A percentile compares a stretch with the other conserved stretches of the same genome.
Conservation (phyloP, 2,888 invertebrate genomes). For the Hypomecis atomaria region DNA sequence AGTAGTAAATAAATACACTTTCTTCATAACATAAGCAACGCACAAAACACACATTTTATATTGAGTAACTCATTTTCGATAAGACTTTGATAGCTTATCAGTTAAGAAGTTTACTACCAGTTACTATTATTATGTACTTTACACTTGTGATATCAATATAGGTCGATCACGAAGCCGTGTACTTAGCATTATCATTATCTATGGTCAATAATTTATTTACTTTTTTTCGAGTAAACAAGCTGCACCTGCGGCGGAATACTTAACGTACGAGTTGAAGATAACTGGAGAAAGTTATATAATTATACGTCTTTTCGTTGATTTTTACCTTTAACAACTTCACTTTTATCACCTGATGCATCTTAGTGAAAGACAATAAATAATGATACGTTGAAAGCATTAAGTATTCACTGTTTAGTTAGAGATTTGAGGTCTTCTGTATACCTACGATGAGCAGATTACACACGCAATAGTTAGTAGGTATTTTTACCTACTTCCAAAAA, state of each 20-base stretch:
- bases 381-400: too few species aligned
- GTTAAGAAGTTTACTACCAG: constrained; percentile 61
- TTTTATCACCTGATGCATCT: too few species aligned
- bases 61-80: constrained; percentile 46
- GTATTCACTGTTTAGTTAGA: too few species aligned
- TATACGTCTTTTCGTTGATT: not conserved
- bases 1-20: too few species aligned
- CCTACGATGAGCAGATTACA: too few species aligned
- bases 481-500: too few species aligned
- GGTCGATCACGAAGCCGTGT: constrained; percentile 66
- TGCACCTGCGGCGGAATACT: constrained; percentile 41
- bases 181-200: constrained; percentile 48
- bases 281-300: constrained; percentile 18
- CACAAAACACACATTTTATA: constrained; percentile 15
- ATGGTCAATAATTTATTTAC: constrained; percentile 31
- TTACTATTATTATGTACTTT: constrained; percentile 54
- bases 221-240: constrained; percentile 45
- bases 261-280: constrained; percentile 21
- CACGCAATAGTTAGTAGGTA: too few species aligned
- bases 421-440: too few species aligned
- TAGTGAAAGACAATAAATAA: too few species aligned
- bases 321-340: too few species aligned
- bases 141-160: constrained; percentile 65
- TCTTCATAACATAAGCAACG: not conserved
- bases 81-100: constrained; percentile 59